Conservation (phyloP, 2,113 vertebrate species). For the Glareola pratincola region DNA sequence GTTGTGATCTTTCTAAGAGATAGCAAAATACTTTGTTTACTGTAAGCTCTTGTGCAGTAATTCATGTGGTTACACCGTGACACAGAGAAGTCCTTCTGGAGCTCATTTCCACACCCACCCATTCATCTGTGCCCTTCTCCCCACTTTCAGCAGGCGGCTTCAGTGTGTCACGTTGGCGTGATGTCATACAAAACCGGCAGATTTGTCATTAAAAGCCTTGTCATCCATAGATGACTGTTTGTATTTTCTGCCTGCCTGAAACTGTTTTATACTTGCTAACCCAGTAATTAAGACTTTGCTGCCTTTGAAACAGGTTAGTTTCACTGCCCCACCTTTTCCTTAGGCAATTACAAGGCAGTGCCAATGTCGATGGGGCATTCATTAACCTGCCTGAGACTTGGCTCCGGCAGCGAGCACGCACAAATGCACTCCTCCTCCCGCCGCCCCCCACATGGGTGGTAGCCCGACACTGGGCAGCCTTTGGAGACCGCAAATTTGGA, state of each 20-base stretch:
- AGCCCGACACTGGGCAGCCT: background rate
- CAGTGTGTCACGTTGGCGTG: conserved; percentile 20
- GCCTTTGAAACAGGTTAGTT: conserved; percentile 50
- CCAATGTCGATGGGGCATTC: background rate
- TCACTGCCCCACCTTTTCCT: conserved; percentile 45
- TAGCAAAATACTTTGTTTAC: conserved; percentile 65
- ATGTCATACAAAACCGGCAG: conserved; percentile 9
- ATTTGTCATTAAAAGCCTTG: conserved; percentile 50
- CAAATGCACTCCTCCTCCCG: fast-evolving
- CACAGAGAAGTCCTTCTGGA: conserved; percentile 50
- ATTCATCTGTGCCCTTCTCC: conserved; percentile 43
- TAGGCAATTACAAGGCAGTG: background rate
- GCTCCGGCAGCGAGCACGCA: fast-evolving
- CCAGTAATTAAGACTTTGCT: conserved; percentile 19
- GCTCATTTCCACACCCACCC: conserved; percentile 58
- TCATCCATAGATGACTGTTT: conserved; percentile 51
- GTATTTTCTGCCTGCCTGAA: conserved; percentile 53
- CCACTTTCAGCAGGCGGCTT: background rate
- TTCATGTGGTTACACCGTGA: conserved; percentile 59
- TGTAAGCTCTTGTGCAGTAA: conserved; percentile 49
- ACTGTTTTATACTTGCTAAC: conserved; percentile 35
- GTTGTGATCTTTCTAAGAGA: conserved; percentile 50
- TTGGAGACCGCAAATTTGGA: background rate
- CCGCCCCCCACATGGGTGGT: fast-evolving
- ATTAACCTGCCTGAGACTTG: background rate